Base-by-base conservation (phyloP, 2,113 vertebrate species). In the Salvator merianae region DNA sequence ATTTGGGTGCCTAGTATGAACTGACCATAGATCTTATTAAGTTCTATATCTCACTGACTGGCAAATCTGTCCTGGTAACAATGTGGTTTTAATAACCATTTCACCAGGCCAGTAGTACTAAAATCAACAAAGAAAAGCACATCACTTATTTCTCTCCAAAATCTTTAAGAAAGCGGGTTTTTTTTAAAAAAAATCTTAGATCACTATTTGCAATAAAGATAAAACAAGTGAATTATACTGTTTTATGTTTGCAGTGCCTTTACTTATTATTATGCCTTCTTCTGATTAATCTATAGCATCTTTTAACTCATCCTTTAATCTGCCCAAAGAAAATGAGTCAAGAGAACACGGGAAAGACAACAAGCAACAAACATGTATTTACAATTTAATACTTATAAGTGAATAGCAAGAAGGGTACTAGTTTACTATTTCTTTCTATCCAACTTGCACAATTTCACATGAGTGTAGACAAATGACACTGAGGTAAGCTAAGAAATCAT, bases 251-350 rank as follows among this genome's bases (percentile, higher is more conserved):
- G 43, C 43, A 47, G 43, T 47, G 43, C 43, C 43, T 47, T 84
- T 92, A 93, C 93, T 93, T 93, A 95, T 92, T 92, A 95, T 86
- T 89, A 91, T 91, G 92, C 92, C 94, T 95, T 89, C n/a, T n/a
- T 47, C 92, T 95, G 93, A 93, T 92, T 96, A 93, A 95, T 95
- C 93, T 94, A 94, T 92, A 94, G 94, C 93, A 96, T 95, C 92
- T 96, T 93, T 92, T 89, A 94, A 89, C 90, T 94, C 92, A 94
- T 94, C 93, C 92, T 96, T 96, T 95, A 95, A 95, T 95, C 94
- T 81, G 87, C 81, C 88, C 92, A 93, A 81, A 93, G 85, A 92
- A 95, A 95, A 88, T 84, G 87, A 95, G 91, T 0, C 82, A 32
- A 83, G 40, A 89, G 82, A 93, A 89, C 89, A 88, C 94, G 94